phyloP scores from a whole-genome alignment of 2,797 vertebrate species.

The Pseudochromis fuscus region DNA sequence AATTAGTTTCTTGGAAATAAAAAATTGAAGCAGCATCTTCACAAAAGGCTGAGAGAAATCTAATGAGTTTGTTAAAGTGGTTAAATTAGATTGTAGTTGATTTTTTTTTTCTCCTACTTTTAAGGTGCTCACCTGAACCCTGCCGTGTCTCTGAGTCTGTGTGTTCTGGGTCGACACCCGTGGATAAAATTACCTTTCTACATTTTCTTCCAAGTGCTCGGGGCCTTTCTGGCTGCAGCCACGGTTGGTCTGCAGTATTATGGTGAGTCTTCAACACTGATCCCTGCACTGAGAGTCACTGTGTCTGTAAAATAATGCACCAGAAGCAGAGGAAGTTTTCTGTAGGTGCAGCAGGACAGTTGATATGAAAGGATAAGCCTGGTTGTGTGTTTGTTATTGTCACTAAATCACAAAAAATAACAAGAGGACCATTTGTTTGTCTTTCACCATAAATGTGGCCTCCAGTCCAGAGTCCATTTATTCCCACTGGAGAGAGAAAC shows the following conservation, averaged over 20 bases:
- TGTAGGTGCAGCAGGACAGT: background rate
- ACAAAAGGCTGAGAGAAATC: no score
- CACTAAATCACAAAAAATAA: no score
- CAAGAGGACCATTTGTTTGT: no score
- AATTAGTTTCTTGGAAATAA: no score
- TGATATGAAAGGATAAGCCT: no score
- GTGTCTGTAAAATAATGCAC: background rate
- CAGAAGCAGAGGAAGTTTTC: background rate
- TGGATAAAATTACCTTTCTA: slow-evolving; percentile 88
- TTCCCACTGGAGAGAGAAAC: no score
- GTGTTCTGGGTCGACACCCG: slow-evolving; percentile 84
- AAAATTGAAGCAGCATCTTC: no score
- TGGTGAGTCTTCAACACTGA: slow-evolving; percentile 74
- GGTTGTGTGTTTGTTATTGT: no score
- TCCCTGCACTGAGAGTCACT: background rate
- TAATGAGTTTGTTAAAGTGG: no score
- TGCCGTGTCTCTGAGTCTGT: slow-evolving; percentile 88
- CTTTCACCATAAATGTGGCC: no score
- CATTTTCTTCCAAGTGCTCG: slow-evolving; percentile 87
- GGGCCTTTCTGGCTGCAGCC: slow-evolving; percentile 88
- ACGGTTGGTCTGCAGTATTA: slow-evolving; percentile 87
- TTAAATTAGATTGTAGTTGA: no score
- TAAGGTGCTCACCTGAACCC: slow-evolving; percentile 94
- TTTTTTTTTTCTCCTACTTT: background rate
- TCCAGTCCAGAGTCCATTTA: no score